Conservation (phyloP, 2,888 invertebrate species). For the Digitonthophagus gazella region DNA sequence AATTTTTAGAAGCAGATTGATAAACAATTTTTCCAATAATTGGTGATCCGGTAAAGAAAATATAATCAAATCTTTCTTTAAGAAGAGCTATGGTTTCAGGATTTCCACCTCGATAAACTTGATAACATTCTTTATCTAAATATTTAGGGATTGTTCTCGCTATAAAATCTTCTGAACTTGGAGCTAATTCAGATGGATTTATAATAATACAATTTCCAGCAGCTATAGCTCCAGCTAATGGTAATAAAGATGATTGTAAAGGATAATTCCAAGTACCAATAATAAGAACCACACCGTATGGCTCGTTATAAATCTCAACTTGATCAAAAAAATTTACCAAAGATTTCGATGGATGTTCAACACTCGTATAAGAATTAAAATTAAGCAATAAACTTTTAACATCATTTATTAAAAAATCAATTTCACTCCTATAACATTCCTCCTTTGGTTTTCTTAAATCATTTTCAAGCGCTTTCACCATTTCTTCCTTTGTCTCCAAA, state of each 20-base stretch:
- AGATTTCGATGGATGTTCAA: slow-evolving; percentile 51
- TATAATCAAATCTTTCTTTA: slow-evolving; percentile 69
- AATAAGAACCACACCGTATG: slow-evolving; percentile 86
- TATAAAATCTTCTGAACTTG: slow-evolving; percentile 69
- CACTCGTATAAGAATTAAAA: slow-evolving; percentile 18
- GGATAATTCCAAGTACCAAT: slow-evolving; percentile 99
- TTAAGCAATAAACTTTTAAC: slow-evolving; percentile 19
- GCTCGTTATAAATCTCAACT: slow-evolving; percentile 78
- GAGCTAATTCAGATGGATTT: slow-evolving; percentile 90
- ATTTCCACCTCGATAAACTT: slow-evolving; percentile 64
- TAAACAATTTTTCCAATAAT: slow-evolving; percentile 67
- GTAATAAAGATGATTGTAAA: slow-evolving; percentile 74
- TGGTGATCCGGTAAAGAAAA: slow-evolving; percentile 72
- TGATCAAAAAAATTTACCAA: slow-evolving; percentile 72
- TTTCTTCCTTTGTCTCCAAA: slow-evolving; percentile 72
- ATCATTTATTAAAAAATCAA: slow-evolving; percentile 68
- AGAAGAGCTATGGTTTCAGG: slow-evolving; percentile 67
- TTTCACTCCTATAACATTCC: slow-evolving; percentile 78
- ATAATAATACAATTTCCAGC: slow-evolving; percentile 89
- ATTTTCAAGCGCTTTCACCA: slow-evolving; percentile 51
- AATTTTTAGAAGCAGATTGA: slow-evolving; percentile 65
- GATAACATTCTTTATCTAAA: slow-evolving; percentile 84
- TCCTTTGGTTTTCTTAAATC: slow-evolving; percentile 80
- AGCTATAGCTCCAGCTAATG: slow-evolving; percentile 83
- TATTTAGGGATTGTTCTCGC: slow-evolving; percentile 79